A percentile compares a stretch with the other conserved stretches of the same genome.
Evolutionary conservation across 1,140 invertebrate species (phyloP).

Genomic region (Calephelis nemesis): DNA sequence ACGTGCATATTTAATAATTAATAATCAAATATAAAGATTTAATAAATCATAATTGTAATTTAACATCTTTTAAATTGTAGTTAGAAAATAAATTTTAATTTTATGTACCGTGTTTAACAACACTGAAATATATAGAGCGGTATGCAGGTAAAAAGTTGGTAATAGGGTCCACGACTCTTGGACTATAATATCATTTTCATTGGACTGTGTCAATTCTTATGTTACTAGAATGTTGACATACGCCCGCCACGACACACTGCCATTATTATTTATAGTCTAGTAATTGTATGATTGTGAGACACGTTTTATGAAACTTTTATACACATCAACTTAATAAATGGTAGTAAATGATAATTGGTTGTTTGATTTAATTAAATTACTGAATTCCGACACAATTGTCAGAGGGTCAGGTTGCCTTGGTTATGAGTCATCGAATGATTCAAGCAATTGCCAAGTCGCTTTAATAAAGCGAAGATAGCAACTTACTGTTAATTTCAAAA

Average conservation of each 20-base stretch:
- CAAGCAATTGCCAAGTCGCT: not conserved
- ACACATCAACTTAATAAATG: constrained; percentile 69
- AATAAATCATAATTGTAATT: no score
- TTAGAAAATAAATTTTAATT: no score
- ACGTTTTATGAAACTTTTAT: constrained; percentile 69
- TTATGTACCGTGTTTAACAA: no score
- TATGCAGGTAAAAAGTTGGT: not conserved
- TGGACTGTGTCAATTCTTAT: constrained; percentile 80
- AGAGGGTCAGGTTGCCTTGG: constrained; percentile 31
- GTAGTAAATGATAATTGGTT: constrained; percentile 58
- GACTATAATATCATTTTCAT: constrained; percentile 58
- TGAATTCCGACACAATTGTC: constrained; percentile 67
- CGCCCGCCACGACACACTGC: constrained; percentile 72
- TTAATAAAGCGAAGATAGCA: not conserved
- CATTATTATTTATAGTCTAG: constrained; percentile 50
- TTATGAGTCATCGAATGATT: constrained; percentile 46
- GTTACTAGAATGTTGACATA: constrained; percentile 79
- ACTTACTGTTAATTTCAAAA: not conserved
- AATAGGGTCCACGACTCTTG: constrained; percentile 30
- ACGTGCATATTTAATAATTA: no score
- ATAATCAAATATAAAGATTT: no score
- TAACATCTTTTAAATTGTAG: no score
- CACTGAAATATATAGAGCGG: not conserved
- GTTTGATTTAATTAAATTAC: constrained; percentile 73
- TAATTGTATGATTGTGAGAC: constrained; percentile 41